Evolutionary conservation across 2,888 invertebrate species (phyloP), one percentile per base, ranked within the genome.

Genomic region (Lysandra coridon): DNA sequence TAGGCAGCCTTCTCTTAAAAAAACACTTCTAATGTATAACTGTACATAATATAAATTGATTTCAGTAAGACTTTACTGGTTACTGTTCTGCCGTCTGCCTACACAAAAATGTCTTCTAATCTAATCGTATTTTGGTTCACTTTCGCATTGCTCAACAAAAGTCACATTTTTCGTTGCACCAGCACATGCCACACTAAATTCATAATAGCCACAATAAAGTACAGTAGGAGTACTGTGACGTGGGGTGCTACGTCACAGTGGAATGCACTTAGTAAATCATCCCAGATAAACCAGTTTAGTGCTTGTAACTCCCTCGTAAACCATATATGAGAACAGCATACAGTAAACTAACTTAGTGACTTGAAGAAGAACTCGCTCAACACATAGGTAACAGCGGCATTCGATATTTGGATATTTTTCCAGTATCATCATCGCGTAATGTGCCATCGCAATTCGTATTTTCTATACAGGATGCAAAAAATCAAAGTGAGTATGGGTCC

Each of bases 181-280:
- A 4, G 57, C 57, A 14, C 53, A 53, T 53, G 53, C 14, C 53
- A 57, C 17, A 57, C 17, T 57, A 57, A 57, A 57, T 17, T 57
- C 57, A 57, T 57, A 17, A 57, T 57, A 17, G 57, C 57, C 57
- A 57, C 57, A 57, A 57, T 62, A 62, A 62, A 62, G 62, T 62
- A 62, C 62, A n/a, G 85, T 23, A 23, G 23, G 23, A 23, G 23
- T 84, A 84, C 30, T 81, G 79, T 23, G 23, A 23, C 23, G 23
- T 23, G 23, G 23, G 23, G 23, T 23, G 80, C 82, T 84, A 85
- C 85, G 86, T 86, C 88, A 86, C 88, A 84, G 83, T 86, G 85
- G 91, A 91, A 93, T 92, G 91, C 90, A 90, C 86, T 90, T 89
- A 92, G 88, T 93, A 92, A 93, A 92, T 93, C 92, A 92, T 92